Evolutionary conservation across 2,888 invertebrate species (phyloP).

Genomic region (Notodonta dromedarius): DNA sequence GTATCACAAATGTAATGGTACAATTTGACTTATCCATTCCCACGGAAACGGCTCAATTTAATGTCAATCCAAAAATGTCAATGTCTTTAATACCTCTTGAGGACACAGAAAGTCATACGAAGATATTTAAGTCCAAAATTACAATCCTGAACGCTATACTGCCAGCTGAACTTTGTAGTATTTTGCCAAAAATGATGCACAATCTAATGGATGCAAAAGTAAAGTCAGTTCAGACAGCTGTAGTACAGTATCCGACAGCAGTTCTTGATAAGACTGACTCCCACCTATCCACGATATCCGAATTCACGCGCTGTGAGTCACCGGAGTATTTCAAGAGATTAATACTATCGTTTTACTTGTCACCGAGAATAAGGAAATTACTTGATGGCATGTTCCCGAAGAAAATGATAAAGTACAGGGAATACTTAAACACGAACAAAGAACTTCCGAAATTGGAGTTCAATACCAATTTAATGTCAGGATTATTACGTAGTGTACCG

Average conservation of each 20-base stretch:
- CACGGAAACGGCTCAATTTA: slow-evolving; percentile 26
- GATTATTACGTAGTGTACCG: slow-evolving; percentile 24
- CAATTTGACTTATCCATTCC: slow-evolving; percentile 67
- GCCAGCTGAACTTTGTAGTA: slow-evolving; percentile 71
- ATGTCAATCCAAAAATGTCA: slow-evolving; percentile 35
- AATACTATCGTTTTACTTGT: slow-evolving; percentile 18
- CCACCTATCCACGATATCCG: slow-evolving; percentile 48
- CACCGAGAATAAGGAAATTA: slow-evolving; percentile 27
- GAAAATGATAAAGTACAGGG: slow-evolving; percentile 7
- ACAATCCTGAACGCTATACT: slow-evolving; percentile 64
- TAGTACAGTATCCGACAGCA: slow-evolving; percentile 13
- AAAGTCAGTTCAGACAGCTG: slow-evolving; percentile 11
- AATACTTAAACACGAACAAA: neutral
- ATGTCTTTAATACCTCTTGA: slow-evolving; percentile 49
- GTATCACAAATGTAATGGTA: slow-evolving; percentile 62
- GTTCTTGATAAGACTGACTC: slow-evolving; percentile 35
- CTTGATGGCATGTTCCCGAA: slow-evolving; percentile 37
- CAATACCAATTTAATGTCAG: slow-evolving; percentile 13
- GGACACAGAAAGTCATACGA: slow-evolving; percentile 49
- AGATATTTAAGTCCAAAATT: slow-evolving; percentile 64
- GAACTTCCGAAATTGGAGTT: slow-evolving; percentile 6
- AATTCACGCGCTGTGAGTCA: slow-evolving; percentile 35
- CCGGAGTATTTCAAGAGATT: slow-evolving; percentile 16
- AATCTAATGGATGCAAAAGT: slow-evolving; percentile 44
- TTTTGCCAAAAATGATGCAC: slow-evolving; percentile 64